Evolutionary conservation across 2,113 vertebrate species (phyloP).

Genomic region (Onychostoma macrolepis): DNA sequence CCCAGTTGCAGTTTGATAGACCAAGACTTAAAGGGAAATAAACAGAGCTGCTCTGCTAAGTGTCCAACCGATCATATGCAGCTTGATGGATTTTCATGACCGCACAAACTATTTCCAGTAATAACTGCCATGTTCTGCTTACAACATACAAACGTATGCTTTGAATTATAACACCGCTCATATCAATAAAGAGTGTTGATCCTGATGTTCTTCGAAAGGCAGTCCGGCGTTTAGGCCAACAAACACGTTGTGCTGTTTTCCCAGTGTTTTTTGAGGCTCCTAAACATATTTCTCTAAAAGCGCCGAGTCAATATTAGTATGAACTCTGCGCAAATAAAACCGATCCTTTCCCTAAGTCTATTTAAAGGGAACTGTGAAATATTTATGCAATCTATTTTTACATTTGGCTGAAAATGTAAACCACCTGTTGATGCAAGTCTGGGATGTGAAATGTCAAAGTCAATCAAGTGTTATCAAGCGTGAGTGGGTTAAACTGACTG

Average conservation of each 20-base stretch:
- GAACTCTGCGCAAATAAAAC: conserved; percentile 21
- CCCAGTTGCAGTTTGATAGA: conserved; percentile 35
- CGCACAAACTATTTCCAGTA: conserved; percentile 34
- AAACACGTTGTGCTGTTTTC: conserved; percentile 15
- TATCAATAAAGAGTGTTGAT: neutral
- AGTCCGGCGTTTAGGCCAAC: conserved; percentile 10
- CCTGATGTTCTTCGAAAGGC: neutral
- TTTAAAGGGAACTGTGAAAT: conserved; percentile 22
- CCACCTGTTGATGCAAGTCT: conserved; percentile 48
- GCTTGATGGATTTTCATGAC: conserved; percentile 12
- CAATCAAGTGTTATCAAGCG: conserved; percentile 48
- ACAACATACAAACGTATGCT: neutral
- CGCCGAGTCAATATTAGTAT: conserved; percentile 18
- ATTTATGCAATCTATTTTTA: conserved; percentile 42
- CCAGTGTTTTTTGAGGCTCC: conserved; percentile 2
- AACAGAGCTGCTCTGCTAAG: conserved; percentile 36
- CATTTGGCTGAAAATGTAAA: conserved; percentile 35
- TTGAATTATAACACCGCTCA: neutral
- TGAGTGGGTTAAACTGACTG: conserved; percentile 22
- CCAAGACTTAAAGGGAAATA: conserved; percentile 39
- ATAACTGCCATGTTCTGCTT: neutral
- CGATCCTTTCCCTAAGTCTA: neutral
- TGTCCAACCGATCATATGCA: conserved; percentile 25
- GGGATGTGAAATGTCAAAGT: conserved; percentile 39
- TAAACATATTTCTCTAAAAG: conserved; percentile 41